Conservation (phyloP, 2,113 vertebrate species). For the Ameiurus melas region DNA sequence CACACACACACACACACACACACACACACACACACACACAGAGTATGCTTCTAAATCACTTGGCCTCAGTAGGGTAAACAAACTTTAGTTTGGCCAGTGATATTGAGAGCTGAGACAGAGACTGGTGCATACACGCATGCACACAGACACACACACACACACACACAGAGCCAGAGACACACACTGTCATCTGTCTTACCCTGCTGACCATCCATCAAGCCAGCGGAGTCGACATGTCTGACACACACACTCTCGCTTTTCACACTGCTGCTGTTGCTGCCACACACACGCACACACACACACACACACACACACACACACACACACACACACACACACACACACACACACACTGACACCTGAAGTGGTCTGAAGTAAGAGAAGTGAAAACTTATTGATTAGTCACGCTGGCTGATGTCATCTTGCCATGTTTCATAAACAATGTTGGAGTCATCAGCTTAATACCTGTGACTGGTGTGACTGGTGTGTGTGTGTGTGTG, state of each 20-base stretch:
- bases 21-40: slow-evolving; percentile 58
- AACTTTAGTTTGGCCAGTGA: slow-evolving; percentile 75
- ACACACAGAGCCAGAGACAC: slow-evolving; percentile 69
- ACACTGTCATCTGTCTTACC: slow-evolving; percentile 75
- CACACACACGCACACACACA: slow-evolving; percentile 38
- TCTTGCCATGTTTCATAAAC: slow-evolving; percentile 54
- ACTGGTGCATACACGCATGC: slow-evolving; percentile 44
- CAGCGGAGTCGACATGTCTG: slow-evolving; percentile 77
- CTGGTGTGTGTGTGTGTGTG: slow-evolving; percentile 43
- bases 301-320: slow-evolving; percentile 47
- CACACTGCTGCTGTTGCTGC: slow-evolving; percentile 59
- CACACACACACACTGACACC: slow-evolving; percentile 54
- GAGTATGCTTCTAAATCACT: slow-evolving; percentile 71
- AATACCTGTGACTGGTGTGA: slow-evolving; percentile 40
- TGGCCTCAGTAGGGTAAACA: slow-evolving; percentile 74
- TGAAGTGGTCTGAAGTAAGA: slow-evolving; percentile 59
- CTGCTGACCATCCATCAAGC: slow-evolving; percentile 77
- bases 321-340: slow-evolving; percentile 26
- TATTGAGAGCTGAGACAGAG: slow-evolving; percentile 67
- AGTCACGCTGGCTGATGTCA: slow-evolving; percentile 65
- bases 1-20: slow-evolving; percentile 45
- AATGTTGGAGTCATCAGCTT: slow-evolving; percentile 37
- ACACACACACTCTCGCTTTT: slow-evolving; percentile 73
- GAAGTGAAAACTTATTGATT: slow-evolving; percentile 60
- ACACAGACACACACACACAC: slow-evolving; percentile 42